Percentiles rank a stretch among this genome's conserved stretches.
These are phyloP conservation scores for Morpho achilles DNA, from an alignment of 2,888 invertebrate species.

Conservation along the genomic window DNA sequence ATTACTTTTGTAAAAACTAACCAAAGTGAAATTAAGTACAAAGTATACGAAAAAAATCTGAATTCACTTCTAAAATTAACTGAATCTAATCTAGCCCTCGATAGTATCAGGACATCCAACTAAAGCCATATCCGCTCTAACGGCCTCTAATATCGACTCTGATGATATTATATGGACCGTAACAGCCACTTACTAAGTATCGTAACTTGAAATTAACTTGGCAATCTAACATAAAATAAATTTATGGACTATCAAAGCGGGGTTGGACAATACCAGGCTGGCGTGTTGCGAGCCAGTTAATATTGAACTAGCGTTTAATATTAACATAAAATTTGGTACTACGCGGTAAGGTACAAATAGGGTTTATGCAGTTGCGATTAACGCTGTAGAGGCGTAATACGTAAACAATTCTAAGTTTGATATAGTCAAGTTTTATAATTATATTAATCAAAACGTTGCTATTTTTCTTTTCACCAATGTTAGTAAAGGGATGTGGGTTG, in stretches of 20 bases:
- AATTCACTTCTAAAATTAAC: conserved; percentile 6
- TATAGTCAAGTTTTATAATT: too few relatives aligned
- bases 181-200: conserved; percentile 32
- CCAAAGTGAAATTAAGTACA: too few relatives aligned
- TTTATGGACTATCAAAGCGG: conserved; percentile 32
- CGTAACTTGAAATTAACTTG: conserved; percentile 41
- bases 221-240: conserved; percentile 37
- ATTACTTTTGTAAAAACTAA: too few relatives aligned
- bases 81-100: conserved; percentile 1
- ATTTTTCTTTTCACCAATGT: too few relatives aligned
- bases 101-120: conserved; percentile 21
- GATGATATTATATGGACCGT: conserved; percentile 21
- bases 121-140: conserved; percentile 21
- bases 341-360: conserved; percentile 27
- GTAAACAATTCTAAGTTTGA: neutral
- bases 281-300: conserved; percentile 38
- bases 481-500: too few relatives aligned
- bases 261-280: conserved; percentile 26
- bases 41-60: too few relatives aligned
- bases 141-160: conserved; percentile 24
- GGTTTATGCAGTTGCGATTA: conserved; percentile 20
- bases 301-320: conserved; percentile 27
- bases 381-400: neutral
- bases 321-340: conserved; percentile 29
- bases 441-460: too few relatives aligned